Conservation (phyloP, 2,888 invertebrate species). For the Drosophila parthenogenetica region DNA sequence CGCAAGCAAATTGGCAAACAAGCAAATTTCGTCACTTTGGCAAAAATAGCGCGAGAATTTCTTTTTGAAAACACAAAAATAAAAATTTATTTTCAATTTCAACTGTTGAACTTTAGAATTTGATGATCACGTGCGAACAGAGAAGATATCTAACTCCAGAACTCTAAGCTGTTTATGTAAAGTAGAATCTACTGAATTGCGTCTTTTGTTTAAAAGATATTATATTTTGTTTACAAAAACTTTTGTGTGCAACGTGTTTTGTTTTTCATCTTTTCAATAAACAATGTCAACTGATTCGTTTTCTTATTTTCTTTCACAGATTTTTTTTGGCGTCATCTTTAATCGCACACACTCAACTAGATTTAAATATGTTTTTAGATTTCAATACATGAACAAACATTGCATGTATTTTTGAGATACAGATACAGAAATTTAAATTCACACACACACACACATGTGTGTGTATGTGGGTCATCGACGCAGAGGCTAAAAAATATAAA, state of each 20-base stretch:
- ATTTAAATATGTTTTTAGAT: constrained; percentile 29
- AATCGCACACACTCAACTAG: constrained; percentile 9
- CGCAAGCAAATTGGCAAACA: background rate
- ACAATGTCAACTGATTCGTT: constrained; percentile 70
- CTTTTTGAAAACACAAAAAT: too few species aligned
- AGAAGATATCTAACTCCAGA: background rate
- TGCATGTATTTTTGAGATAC: too few species aligned
- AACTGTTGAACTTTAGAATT: too few species aligned
- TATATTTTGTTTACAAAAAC: constrained; percentile 18
- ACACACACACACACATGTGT: constrained; percentile 2
- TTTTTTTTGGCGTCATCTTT: constrained; percentile 30
- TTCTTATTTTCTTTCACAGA: constrained; percentile 15
- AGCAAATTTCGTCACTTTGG: background rate
- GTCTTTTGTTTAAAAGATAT: constrained; percentile 32
- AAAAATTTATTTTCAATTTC: too few species aligned
- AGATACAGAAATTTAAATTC: background rate
- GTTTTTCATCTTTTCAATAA: constrained; percentile 62
- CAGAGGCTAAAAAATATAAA: background rate
- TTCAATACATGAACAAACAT: background rate
- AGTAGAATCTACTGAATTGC: constrained; percentile 5
- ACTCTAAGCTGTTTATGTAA: constrained; percentile 30
- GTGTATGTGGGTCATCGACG: constrained; percentile 70
- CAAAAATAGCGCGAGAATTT: too few species aligned
- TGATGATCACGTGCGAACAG: too few species aligned
- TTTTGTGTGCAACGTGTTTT: constrained; percentile 21